Percentiles rank a stretch among this genome's conserved stretches.
These are phyloP conservation scores for Drosophila barbarae DNA, from an alignment of 2,888 invertebrate genomes.

Conservation along the genomic window DNA sequence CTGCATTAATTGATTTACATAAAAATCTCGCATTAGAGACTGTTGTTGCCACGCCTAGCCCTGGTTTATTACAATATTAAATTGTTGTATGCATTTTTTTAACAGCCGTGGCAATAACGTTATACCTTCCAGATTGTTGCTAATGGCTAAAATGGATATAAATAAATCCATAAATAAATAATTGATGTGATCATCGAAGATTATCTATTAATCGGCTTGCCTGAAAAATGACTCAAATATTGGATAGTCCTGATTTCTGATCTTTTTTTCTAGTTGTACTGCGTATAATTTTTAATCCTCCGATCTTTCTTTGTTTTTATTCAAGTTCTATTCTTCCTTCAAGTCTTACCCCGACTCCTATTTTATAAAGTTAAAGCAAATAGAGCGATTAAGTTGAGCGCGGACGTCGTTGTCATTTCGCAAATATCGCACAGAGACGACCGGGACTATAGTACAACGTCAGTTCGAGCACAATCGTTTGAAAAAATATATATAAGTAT, in stretches of 20 bases:
- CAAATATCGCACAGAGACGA: constrained; percentile 6
- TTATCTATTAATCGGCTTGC: too few species aligned
- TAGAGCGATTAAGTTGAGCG: constrained; percentile 44
- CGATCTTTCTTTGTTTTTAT: neutral
- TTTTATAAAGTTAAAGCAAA: constrained; percentile 2
- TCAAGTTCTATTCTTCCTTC: neutral
- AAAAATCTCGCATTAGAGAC: constrained; percentile 39
- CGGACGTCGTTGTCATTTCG: constrained; percentile 47
- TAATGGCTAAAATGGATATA: neutral
- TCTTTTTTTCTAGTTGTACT: neutral
- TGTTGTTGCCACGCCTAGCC: constrained; percentile 34
- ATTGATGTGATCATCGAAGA: neutral
- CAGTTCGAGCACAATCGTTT: constrained; percentile 47
- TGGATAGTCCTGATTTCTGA: neutral
- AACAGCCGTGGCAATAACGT: neutral
- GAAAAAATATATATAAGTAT: constrained; percentile 38
- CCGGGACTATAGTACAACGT: constrained; percentile 40
- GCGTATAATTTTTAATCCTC: neutral
- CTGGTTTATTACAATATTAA: constrained; percentile 16
- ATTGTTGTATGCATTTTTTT: constrained; percentile 11
- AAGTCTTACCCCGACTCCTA: constrained; percentile 8
- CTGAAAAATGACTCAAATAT: neutral
- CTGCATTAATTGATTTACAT: constrained; percentile 55
- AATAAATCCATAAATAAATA: neutral
- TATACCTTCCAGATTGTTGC: constrained; percentile 2